Conservation (phyloP, 2,113 vertebrate species). For the Ciconia maguari region DNA sequence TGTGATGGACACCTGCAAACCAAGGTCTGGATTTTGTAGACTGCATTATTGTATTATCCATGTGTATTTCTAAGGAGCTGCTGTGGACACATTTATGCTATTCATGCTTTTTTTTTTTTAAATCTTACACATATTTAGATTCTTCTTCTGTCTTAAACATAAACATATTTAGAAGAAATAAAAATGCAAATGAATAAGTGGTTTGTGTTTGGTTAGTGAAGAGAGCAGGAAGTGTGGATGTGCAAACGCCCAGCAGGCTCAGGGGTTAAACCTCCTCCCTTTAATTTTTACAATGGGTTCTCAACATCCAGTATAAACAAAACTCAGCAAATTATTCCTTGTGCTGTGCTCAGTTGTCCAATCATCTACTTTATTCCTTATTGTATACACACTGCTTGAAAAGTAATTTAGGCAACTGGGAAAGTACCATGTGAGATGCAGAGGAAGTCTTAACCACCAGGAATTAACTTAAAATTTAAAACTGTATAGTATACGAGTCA, state of each 20-base stretch:
- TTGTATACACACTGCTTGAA: not conserved
- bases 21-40: not conserved
- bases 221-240: slow-evolving; percentile 37
- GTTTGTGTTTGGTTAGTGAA: slow-evolving; percentile 10
- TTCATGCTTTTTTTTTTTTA: not conserved
- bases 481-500: not conserved
- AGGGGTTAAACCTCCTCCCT: not conserved
- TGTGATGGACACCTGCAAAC: not conserved
- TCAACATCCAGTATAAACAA: slow-evolving; percentile 26
- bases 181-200: slow-evolving; percentile 33
- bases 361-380: not conserved
- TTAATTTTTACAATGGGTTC: slow-evolving; percentile 6
- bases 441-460: not conserved
- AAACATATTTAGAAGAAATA: slow-evolving; percentile 39
- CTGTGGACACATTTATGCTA: not conserved
- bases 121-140: not conserved
- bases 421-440: not conserved
- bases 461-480: not conserved
- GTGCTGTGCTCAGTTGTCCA: not conserved
- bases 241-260: slow-evolving; percentile 47
- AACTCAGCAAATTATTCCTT: slow-evolving; percentile 46
- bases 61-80: not conserved
- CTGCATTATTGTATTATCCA: not conserved
- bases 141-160: not conserved
- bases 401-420: not conserved